phyloP scores from a whole-genome alignment of 2,113 vertebrate species.

The Rutilus rutilus region DNA sequence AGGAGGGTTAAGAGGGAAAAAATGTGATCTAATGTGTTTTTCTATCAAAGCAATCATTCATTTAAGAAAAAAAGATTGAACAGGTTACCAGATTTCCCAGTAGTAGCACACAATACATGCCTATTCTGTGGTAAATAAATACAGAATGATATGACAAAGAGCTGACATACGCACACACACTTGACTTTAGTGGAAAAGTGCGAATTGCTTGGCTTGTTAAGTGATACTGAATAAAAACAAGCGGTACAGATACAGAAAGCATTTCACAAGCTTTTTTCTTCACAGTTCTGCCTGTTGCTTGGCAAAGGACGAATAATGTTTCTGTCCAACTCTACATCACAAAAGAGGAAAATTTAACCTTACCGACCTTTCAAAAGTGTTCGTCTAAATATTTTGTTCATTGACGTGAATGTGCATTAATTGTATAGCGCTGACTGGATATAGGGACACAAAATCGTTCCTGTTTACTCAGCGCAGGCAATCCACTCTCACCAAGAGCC shows the following conservation, averaged over 20 bases:
- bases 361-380: constrained; percentile 28
- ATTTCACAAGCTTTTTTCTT: constrained; percentile 49
- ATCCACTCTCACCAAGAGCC: constrained; percentile 13
- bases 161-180: not conserved
- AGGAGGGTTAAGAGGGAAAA: constrained; percentile 57
- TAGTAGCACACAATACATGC: not conserved
- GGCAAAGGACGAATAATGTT: constrained; percentile 43
- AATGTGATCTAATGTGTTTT: constrained; percentile 12
- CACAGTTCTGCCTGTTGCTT: constrained; percentile 55
- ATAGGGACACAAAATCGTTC: not conserved
- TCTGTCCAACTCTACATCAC: constrained; percentile 23
- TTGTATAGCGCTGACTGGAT: not conserved
- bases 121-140: not conserved
- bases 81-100: not conserved
- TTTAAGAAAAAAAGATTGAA: constrained; percentile 7
- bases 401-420: not conserved
- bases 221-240: constrained; percentile 55
- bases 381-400: not conserved
- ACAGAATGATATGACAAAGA: constrained; percentile 5
- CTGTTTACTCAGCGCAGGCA: constrained; percentile 17
- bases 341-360: constrained; percentile 42
- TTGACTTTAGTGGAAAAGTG: constrained; percentile 52
- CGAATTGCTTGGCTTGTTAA: constrained; percentile 54
- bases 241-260: constrained; percentile 48
- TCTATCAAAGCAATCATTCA: constrained; percentile 40